phyloP scores from a whole-genome alignment of 2,888 invertebrate species.

The Caenorhabditis zanzibari region DNA sequence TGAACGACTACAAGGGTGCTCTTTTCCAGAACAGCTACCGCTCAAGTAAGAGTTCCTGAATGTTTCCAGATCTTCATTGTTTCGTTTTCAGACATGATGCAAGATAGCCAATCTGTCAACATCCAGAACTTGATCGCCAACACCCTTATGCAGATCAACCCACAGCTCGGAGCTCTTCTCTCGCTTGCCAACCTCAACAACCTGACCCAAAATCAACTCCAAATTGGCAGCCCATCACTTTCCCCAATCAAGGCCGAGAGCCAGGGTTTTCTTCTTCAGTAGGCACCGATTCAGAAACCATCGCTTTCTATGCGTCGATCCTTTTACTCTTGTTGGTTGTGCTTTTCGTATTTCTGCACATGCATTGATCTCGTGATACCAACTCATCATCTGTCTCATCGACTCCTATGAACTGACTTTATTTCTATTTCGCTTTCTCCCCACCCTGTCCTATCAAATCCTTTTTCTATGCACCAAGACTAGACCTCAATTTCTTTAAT shows the following conservation, averaged over 20 bases:
- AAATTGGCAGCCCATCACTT: conserved; percentile 60
- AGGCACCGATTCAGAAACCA: conserved; percentile 64
- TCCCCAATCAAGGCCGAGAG: conserved; percentile 70
- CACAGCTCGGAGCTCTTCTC: conserved; percentile 62
- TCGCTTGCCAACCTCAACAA: conserved; percentile 49
- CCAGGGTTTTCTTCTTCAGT: conserved; percentile 67
- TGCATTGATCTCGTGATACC: conserved; percentile 66
- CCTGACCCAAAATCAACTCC: conserved; percentile 48
- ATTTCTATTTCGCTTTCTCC: conserved; percentile 15
- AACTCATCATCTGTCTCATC: conserved; percentile 60
- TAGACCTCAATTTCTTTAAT: conserved; percentile 55
- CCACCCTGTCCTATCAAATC: conserved; percentile 7
- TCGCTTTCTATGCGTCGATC: conserved; percentile 66
- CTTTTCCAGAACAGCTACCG: conserved; percentile 61
- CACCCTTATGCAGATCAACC: conserved; percentile 51
- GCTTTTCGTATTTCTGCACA: conserved; percentile 64
- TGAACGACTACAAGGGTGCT: conserved; percentile 61
- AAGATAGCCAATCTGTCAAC: conserved; percentile 28
- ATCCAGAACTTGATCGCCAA: conserved; percentile 52
- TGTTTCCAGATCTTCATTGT: background rate
- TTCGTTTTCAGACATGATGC: conserved; percentile 51
- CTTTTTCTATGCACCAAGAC: conserved; percentile 56
- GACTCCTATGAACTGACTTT: conserved; percentile 54
- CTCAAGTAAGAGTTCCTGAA: conserved; percentile 31
- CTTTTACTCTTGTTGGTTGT: conserved; percentile 63